phyloP scores from a whole-genome alignment of 1,140 invertebrate species.

The Drosophila ananassae region DNA sequence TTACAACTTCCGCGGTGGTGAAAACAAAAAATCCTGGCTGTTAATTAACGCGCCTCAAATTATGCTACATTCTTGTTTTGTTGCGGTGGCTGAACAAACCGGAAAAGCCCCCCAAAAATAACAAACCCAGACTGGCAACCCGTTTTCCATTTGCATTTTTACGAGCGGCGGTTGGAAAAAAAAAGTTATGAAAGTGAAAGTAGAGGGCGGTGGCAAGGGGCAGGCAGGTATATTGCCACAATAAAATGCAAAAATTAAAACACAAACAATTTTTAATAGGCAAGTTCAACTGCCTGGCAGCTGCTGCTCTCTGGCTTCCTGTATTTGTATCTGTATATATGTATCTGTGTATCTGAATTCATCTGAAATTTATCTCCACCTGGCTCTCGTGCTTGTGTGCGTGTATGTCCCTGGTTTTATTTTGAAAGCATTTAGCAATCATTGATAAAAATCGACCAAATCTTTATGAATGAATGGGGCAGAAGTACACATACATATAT shows the following conservation, averaged over 20 bases:
- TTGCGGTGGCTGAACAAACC: slow-evolving; percentile 31
- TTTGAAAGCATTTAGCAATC: slow-evolving; percentile 78
- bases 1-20: slow-evolving; percentile 42
- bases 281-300: slow-evolving; percentile 15
- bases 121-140: slow-evolving; percentile 27
- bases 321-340: slow-evolving; percentile 6
- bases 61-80: slow-evolving; percentile 54
- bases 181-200: slow-evolving; percentile 77
- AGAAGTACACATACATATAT: slow-evolving; percentile 1
- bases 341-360: slow-evolving; percentile 12
- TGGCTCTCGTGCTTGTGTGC: slow-evolving; percentile 19
- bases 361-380: slow-evolving; percentile 40
- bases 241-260: slow-evolving; percentile 67
- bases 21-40: slow-evolving; percentile 34
- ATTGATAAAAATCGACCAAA: slow-evolving; percentile 79
- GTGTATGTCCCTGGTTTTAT: slow-evolving; percentile 50
- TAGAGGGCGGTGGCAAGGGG: slow-evolving; percentile 19
- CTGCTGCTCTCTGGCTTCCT: slow-evolving; percentile 22
- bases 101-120: slow-evolving; percentile 27
- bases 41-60: slow-evolving; percentile 64
- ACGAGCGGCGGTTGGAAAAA: slow-evolving; percentile 27
- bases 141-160: slow-evolving; percentile 71
- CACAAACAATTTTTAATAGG: slow-evolving; percentile 58
- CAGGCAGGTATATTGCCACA: slow-evolving; percentile 13
- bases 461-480: slow-evolving; percentile 72